These are phyloP conservation scores for Strix uralensis DNA, from an alignment of 2,113 vertebrate genomes.

Conservation along the genomic window DNA sequence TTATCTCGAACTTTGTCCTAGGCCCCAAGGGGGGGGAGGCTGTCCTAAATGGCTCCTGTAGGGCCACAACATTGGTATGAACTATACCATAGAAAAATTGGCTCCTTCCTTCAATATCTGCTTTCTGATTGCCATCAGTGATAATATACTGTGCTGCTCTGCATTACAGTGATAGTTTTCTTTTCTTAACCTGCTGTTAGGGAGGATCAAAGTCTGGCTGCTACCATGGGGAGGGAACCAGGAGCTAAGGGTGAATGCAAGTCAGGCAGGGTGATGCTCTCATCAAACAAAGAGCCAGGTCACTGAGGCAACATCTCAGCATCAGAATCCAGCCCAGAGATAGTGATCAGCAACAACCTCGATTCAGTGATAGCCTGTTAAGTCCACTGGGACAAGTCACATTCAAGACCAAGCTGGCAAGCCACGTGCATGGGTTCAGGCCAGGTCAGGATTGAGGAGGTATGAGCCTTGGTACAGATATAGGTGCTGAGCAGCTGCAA, in stretches of 20 bases:
- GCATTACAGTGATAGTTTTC: not conserved
- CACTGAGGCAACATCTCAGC: not conserved
- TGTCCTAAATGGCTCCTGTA: too few relatives aligned
- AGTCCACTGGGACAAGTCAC: not conserved
- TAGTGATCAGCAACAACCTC: fast-evolving
- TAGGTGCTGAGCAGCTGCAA: not conserved
- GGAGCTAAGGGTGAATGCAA: not conserved
- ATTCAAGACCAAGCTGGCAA: not conserved
- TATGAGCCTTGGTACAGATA: not conserved
- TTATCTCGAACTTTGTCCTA: too few relatives aligned
- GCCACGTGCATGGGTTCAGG: fast-evolving
- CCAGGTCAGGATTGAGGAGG: fast-evolving
- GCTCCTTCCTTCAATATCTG: not conserved
- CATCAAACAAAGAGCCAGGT: not conserved
- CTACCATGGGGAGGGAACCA: fast-evolving
- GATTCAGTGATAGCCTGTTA: not conserved
- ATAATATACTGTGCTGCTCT: not conserved
- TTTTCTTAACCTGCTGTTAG: not conserved
- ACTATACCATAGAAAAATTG: not conserved
- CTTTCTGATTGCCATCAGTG: not conserved
- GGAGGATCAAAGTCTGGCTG: not conserved
- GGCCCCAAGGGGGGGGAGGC: too few relatives aligned
- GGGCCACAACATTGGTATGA: not conserved
- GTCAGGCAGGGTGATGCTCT: not conserved
- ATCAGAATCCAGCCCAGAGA: not conserved